A percentile compares a stretch with the other conserved stretches of the same genome.
Conservation (phyloP, 2,888 invertebrate species). For the Chrysolina haemoptera region DNA sequence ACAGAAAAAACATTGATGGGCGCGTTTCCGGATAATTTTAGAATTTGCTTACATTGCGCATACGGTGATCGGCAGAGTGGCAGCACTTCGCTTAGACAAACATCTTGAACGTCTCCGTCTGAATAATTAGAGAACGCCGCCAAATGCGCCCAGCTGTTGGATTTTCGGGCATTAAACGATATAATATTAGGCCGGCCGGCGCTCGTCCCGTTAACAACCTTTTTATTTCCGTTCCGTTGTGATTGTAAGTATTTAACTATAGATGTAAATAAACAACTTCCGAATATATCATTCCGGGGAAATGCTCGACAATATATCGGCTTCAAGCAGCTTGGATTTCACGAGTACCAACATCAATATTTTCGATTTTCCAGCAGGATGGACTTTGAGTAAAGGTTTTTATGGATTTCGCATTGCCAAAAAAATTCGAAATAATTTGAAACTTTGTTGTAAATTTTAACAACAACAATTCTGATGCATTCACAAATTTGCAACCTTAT, state of each 20-base stretch:
- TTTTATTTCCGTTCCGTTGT: slow-evolving; percentile 32
- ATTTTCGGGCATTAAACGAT: slow-evolving; percentile 39
- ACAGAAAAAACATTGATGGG: slow-evolving; percentile 15
- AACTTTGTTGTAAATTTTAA: too few species aligned
- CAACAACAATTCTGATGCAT: too few species aligned
- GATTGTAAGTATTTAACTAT: slow-evolving; percentile 22
- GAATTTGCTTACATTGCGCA: slow-evolving; percentile 50
- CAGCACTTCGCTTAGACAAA: slow-evolving; percentile 62
- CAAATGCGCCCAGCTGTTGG: slow-evolving; percentile 64
- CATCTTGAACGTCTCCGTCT: slow-evolving; percentile 58
- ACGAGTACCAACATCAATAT: too few species aligned
- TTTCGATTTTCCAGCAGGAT: too few species aligned
- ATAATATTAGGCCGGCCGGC: slow-evolving; percentile 23
- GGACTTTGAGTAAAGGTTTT: too few species aligned
- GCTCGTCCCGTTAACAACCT: slow-evolving; percentile 23
- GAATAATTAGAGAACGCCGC: slow-evolving; percentile 58
- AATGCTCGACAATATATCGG: background rate
- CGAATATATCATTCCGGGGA: slow-evolving; percentile 24
- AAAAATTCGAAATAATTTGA: too few species aligned
- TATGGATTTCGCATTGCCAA: too few species aligned
- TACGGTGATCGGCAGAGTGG: slow-evolving; percentile 53
- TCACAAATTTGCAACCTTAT: too few species aligned
- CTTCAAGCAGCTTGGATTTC: background rate
- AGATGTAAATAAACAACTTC: slow-evolving; percentile 33
- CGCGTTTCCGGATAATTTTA: slow-evolving; percentile 55